A percentile compares a stretch with the other conserved stretches of the same genome.
Conservation (phyloP, 2,113 vertebrate genomes). For the Rattus norvegicus region GRCr8 NC_086027.1:26107501-26108000, state of each 20-base stretch:
- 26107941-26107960: constrained; percentile 5
- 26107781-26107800: neutral
- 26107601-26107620: neutral
- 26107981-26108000: neutral
- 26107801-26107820: neutral
- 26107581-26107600: neutral
- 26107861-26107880: neutral
- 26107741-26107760: neutral
- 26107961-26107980: constrained; percentile 9
- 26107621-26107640: neutral
- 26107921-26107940: neutral
- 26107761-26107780: neutral
- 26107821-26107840: neutral
- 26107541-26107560: neutral
- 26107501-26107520: neutral
- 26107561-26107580: neutral
- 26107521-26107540: neutral
- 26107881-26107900: neutral
- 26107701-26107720: neutral
- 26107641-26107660: neutral
- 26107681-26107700: neutral
- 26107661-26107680: neutral
- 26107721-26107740: neutral
- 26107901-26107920: neutral
- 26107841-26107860: neutral